phyloP scores from a whole-genome alignment of 1,140 invertebrate species.

The Thrips palmi region DNA sequence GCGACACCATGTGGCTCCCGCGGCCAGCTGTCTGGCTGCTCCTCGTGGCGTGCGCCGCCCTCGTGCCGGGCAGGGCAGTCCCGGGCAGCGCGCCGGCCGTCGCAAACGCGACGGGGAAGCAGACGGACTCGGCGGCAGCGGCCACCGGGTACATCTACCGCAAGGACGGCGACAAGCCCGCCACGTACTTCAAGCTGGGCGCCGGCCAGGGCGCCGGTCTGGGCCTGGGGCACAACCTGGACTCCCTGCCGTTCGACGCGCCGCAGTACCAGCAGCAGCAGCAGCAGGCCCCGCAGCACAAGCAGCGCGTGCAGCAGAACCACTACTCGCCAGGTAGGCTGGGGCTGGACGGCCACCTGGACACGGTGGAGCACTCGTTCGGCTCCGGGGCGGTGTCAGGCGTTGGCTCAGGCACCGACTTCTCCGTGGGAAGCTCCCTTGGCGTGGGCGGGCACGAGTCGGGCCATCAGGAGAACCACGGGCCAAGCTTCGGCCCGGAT shows the following conservation, averaged over 20 bases:
- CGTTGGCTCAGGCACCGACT: too few species aligned
- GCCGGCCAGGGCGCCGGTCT: slow-evolving; percentile 25
- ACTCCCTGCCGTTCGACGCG: too few species aligned
- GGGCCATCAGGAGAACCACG: too few species aligned
- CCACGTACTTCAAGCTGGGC: slow-evolving; percentile 26
- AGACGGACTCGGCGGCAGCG: slow-evolving; percentile 27
- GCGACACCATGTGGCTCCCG: not conserved
- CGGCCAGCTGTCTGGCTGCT: not conserved
- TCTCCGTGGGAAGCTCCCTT: too few species aligned
- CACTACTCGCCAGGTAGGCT: too few species aligned
- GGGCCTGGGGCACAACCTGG: too few species aligned
- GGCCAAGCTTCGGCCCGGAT: too few species aligned
- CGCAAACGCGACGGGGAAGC: slow-evolving; percentile 11
- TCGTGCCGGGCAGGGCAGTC: not conserved
- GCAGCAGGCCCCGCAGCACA: not conserved
- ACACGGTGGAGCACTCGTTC: too few species aligned
- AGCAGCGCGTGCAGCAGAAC: too few species aligned
- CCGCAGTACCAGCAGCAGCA: slow-evolving; percentile 18
- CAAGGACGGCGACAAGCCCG: slow-evolving; percentile 25
- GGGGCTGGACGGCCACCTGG: too few species aligned
- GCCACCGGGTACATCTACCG: slow-evolving; percentile 32
- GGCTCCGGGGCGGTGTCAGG: too few species aligned
- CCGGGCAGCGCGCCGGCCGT: not conserved
- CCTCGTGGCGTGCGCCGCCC: not conserved
- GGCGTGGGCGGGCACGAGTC: too few species aligned